Conservation (phyloP, 1,140 invertebrate species). For the Tetramorium simillimum region DNA sequence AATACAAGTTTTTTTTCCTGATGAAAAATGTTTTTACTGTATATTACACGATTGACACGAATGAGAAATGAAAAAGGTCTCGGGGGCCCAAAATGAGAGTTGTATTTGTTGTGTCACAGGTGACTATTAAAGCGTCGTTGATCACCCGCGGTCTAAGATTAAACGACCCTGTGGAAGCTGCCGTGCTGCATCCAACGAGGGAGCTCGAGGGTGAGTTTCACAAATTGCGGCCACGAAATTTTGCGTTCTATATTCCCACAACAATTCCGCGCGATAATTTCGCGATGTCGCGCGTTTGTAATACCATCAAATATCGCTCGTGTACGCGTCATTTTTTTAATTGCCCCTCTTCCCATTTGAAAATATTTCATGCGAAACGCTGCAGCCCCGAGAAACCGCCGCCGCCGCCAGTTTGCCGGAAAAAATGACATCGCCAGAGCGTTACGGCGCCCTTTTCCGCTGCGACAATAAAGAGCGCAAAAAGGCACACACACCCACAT, state of each 20-base stretch:
- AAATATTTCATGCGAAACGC: slow-evolving; percentile 38
- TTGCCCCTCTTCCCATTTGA: slow-evolving; percentile 24
- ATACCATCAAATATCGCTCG: slow-evolving; percentile 6
- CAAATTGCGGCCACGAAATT: slow-evolving; percentile 36
- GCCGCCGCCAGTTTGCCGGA: background rate
- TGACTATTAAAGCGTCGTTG: slow-evolving; percentile 17
- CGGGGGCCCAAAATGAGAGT: background rate
- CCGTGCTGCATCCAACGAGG: background rate
- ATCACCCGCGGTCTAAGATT: slow-evolving; percentile 21
- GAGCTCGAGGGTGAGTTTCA: slow-evolving; percentile 38
- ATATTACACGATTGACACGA: background rate
- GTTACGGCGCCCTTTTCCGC: slow-evolving; percentile 24
- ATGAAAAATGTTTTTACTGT: background rate
- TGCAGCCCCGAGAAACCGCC: background rate
- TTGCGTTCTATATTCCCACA: background rate
- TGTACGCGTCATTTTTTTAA: slow-evolving; percentile 20
- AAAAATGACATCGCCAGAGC: slow-evolving; percentile 38
- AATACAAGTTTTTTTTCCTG: background rate
- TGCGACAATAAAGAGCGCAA: slow-evolving; percentile 1
- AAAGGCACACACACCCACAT: background rate
- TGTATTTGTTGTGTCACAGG: slow-evolving; percentile 18
- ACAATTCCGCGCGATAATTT: slow-evolving; percentile 59
- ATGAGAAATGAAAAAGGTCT: slow-evolving; percentile 3
- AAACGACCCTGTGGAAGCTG: slow-evolving; percentile 22
- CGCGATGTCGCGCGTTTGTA: background rate